A percentile compares a stretch with the other conserved stretches of the same genome.
Evolutionary conservation across 2,797 vertebrate species (phyloP).

Genomic region (Chaetophractus vellerosus): DNA sequence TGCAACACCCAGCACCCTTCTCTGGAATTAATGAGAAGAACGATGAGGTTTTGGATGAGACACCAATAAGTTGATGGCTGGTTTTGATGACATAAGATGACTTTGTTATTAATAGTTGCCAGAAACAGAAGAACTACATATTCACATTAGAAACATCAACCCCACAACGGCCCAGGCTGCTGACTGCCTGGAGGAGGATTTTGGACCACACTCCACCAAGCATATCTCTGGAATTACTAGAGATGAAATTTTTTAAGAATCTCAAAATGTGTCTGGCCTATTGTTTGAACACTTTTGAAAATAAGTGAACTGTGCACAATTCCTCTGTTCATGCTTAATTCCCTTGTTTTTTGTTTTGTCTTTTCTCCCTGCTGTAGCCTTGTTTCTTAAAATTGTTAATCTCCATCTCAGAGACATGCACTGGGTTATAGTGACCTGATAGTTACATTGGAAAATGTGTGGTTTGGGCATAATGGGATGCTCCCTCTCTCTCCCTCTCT

Average conservation of each 20-base stretch:
- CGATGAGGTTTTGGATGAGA: background rate
- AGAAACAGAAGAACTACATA: slow-evolving; percentile 29
- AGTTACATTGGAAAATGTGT: background rate
- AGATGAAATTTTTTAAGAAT: slow-evolving; percentile 8
- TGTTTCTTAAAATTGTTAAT: slow-evolving; percentile 5
- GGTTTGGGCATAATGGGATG: background rate
- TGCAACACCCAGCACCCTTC: background rate
- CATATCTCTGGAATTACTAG: background rate
- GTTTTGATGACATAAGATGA: slow-evolving; percentile 59
- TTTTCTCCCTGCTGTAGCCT: background rate
- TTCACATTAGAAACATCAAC: background rate
- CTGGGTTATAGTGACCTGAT: background rate
- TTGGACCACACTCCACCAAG: background rate
- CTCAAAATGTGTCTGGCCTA: background rate
- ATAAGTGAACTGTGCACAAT: background rate
- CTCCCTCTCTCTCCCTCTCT: background rate
- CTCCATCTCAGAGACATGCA: background rate
- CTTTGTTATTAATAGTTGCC: slow-evolving; percentile 7
- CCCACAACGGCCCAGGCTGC: background rate
- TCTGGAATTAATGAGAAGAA: background rate
- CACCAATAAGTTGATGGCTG: background rate
- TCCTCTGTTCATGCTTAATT: slow-evolving; percentile 39
- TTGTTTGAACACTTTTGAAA: slow-evolving; percentile 10
- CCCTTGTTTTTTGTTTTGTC: background rate
- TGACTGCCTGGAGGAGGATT: background rate